These are phyloP conservation scores for Triops cancriformis DNA, from an alignment of 1,140 invertebrate genomes.

Conservation along the genomic window DNA sequence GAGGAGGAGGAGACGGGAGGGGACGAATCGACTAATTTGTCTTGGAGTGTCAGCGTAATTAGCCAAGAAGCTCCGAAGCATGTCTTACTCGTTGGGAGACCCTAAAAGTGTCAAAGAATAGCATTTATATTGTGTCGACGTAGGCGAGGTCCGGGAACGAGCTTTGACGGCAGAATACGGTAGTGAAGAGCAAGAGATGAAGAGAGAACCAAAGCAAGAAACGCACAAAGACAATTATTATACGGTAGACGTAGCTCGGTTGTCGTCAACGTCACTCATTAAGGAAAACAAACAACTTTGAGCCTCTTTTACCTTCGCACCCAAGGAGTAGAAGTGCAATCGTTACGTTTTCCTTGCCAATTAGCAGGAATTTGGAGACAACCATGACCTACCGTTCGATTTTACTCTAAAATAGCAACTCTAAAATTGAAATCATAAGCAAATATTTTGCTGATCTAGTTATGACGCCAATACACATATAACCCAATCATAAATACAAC, in stretches of 20 bases:
- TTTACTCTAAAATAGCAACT: no score
- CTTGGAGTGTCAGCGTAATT: neutral
- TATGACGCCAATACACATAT: no score
- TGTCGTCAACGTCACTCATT: neutral
- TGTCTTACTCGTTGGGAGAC: neutral
- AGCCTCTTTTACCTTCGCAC: neutral
- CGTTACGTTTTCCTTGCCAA: neutral
- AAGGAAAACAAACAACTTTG: neutral
- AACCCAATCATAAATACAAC: no score
- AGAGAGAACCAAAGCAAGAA: neutral
- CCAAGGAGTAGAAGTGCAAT: neutral
- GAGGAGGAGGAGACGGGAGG: no score
- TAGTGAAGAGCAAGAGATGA: neutral
- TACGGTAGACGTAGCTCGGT: neutral
- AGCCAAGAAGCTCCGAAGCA: neutral
- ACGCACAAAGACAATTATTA: neutral
- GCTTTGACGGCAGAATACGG: neutral
- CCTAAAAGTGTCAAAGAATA: slow-evolving; percentile 9
- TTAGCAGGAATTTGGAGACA: no score
- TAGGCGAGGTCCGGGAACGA: no score
- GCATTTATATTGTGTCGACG: no score
- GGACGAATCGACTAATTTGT: neutral
- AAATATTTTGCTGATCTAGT: no score
- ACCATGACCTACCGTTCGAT: no score
- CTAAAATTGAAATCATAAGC: no score